Percentiles rank a stretch among this genome's conserved stretches.
Conservation (phyloP, 2,113 vertebrate species). For the Callospermophilus lateralis region DNA sequence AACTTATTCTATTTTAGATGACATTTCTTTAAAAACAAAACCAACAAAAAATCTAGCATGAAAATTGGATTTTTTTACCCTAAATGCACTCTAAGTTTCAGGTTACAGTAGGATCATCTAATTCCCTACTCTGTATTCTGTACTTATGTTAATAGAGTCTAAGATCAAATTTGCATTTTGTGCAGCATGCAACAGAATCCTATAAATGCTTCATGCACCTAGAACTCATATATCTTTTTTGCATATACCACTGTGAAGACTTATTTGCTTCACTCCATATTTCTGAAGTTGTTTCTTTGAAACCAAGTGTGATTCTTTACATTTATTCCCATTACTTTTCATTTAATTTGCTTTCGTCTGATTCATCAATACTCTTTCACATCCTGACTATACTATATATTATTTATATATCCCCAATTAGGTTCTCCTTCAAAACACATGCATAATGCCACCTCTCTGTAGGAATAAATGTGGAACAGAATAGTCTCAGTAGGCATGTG, state of each 20-base stretch:
- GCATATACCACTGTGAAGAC: not conserved
- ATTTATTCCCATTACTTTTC: constrained; percentile 4
- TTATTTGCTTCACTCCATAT: not conserved
- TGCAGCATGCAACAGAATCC: not conserved
- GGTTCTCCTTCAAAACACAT: constrained; percentile 33
- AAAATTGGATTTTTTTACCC: not conserved
- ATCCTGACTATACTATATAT: not conserved
- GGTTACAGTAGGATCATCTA: not conserved
- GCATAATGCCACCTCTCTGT: not conserved
- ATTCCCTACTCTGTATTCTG: not conserved
- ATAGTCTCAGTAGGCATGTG: not conserved
- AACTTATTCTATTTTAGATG: not conserved
- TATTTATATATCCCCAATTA: constrained; percentile 27
- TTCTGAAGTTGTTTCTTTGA: constrained; percentile 25
- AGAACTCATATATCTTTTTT: not conserved
- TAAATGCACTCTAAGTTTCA: constrained; percentile 32
- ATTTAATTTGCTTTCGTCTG: constrained; percentile 21
- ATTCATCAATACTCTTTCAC: constrained; percentile 30
- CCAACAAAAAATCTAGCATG: not conserved
- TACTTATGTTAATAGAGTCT: constrained; percentile 37
- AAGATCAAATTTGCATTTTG: constrained; percentile 67
- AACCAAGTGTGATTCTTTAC: not conserved
- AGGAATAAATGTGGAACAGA: not conserved
- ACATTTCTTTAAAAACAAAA: constrained; percentile 16
- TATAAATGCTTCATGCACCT: constrained; percentile 28